Evolutionary conservation across 2,797 vertebrate species (phyloP).

Genomic region (Mus caroli): DNA sequence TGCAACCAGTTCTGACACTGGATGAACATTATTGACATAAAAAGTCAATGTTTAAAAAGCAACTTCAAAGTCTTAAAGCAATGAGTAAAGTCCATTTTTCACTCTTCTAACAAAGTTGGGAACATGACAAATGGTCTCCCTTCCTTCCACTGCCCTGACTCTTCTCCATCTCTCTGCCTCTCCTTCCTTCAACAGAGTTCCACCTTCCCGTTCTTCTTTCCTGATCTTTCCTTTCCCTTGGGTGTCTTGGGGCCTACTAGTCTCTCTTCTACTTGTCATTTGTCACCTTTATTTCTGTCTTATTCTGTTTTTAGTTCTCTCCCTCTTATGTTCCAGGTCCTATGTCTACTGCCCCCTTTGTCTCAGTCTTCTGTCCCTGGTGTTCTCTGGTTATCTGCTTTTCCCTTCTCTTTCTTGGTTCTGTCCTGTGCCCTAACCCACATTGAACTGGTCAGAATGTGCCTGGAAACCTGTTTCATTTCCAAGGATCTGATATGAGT

Average conservation of each 20-base stretch:
- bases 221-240: background rate
- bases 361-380: background rate
- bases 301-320: background rate
- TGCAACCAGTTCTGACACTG: background rate
- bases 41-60: background rate
- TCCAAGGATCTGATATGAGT: constrained; percentile 3
- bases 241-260: background rate
- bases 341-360: background rate
- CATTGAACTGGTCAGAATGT: background rate
- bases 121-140: no score
- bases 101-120: background rate
- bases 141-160: fast-evolving
- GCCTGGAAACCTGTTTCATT: background rate
- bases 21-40: background rate
- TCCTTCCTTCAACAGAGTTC: no score
- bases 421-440: background rate
- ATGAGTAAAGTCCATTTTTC: background rate
- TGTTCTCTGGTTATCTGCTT: background rate
- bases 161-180: background rate
- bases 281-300: constrained; percentile 16
- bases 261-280: background rate
- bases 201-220: background rate
- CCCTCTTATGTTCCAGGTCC: background rate
- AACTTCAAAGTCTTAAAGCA: background rate
- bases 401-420: background rate